Percentiles rank a stretch among this genome's conserved stretches.
Evolutionary conservation across 2,888 invertebrate species (phyloP).

Genomic region (Argyresthia albistria): DNA sequence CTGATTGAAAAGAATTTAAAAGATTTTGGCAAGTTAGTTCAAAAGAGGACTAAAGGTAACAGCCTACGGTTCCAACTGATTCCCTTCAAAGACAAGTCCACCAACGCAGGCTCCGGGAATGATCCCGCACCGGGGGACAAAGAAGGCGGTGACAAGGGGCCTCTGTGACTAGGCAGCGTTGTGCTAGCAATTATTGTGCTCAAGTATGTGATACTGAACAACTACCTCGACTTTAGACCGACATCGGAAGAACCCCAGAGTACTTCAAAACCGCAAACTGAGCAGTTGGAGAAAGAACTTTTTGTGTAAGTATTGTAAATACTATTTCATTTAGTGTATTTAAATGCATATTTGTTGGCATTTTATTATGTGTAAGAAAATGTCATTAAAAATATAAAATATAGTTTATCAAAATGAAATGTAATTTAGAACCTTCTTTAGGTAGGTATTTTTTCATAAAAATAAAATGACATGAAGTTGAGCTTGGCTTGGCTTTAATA

Average conservation of each 20-base stretch:
- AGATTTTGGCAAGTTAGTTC: constrained; percentile 68
- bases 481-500: constrained; percentile 23
- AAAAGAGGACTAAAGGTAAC: constrained; percentile 75
- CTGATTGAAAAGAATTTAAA: constrained; percentile 68
- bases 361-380: no score
- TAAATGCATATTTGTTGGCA: not conserved
- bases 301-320: not conserved
- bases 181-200: constrained; percentile 29
- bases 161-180: constrained; percentile 52
- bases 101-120: constrained; percentile 11
- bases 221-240: constrained; percentile 23
- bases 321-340: not conserved
- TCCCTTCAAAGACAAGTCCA: constrained; percentile 44
- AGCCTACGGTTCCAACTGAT: constrained; percentile 75
- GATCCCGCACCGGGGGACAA: constrained; percentile 19
- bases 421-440: no score
- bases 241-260: constrained; percentile 7
- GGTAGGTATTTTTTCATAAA: not conserved
- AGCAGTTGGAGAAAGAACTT: constrained; percentile 1
- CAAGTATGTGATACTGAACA: constrained; percentile 41
- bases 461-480: constrained; percentile 1
- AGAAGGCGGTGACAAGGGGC: constrained; percentile 27
- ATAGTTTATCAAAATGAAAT: no score
- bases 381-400: no score
- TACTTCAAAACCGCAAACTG: constrained; percentile 8